Conservation (phyloP, 1,140 invertebrate species). For the Agraylea sexmaculata region DNA sequence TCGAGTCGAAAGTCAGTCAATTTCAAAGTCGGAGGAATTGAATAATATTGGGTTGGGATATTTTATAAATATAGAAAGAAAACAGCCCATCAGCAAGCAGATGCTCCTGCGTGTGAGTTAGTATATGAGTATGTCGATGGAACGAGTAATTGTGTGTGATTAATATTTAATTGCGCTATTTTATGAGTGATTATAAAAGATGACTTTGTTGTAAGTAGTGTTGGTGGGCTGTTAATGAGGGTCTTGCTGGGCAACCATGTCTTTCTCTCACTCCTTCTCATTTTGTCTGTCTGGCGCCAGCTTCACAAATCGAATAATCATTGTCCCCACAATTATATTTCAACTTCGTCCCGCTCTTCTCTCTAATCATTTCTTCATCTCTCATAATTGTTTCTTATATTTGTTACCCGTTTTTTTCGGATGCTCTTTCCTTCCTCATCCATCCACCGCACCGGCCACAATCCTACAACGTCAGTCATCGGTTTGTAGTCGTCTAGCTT, state of each 20-base stretch:
- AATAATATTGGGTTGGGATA: no score
- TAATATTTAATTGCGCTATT: no score
- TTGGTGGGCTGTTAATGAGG: background rate
- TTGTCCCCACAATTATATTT: slow-evolving; percentile 13
- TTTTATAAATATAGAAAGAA: no score
- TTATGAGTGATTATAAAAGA: no score
- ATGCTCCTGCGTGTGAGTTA: no score
- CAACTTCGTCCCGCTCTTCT: slow-evolving; percentile 2
- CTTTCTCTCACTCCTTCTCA: background rate
- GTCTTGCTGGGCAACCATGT: background rate
- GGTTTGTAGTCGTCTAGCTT: no score
- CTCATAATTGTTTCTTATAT: slow-evolving; percentile 1
- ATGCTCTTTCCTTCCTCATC: background rate
- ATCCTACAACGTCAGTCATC: slow-evolving; percentile 4
- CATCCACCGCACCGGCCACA: slow-evolving; percentile 3
- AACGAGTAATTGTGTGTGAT: no score
- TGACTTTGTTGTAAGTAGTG: no score
- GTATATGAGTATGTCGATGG: no score
- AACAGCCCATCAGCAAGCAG: no score
- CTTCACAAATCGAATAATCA: slow-evolving; percentile 12
- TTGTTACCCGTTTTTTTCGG: slow-evolving; percentile 1
- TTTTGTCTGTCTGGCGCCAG: background rate
- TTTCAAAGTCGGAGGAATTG: no score
- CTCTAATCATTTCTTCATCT: slow-evolving; percentile 2
- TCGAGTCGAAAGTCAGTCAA: no score